Base-by-base conservation (phyloP, 1,140 invertebrate genomes). In the Drosophila teissieri region DNA sequence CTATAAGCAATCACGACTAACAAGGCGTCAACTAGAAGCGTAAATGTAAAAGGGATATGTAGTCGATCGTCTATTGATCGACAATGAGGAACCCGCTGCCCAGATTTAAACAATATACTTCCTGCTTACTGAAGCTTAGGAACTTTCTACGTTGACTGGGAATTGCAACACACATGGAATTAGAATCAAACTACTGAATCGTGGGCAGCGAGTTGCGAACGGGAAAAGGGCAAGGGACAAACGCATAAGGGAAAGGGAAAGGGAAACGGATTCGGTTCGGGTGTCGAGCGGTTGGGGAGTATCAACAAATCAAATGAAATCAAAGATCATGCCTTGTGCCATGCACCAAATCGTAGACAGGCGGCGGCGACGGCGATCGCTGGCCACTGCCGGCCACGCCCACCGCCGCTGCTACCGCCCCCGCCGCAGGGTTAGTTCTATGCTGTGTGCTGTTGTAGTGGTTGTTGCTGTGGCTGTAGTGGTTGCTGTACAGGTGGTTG, bases 341-440 rank as follows among this genome's bases (percentile, higher is more conserved):
- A 92, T 92, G 92, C 92, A 92, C 92, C 92, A 92, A 82, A 90
- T 92, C 91, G 91, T 92, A 92, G 77, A 83, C 90, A 58, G 92
- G 92, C 85, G 92, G 92, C 64, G 92, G 92, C 67, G 91, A 91
- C 79, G 92, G 84, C 58, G 86, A 82, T 48, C 84, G 76, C 31
- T 74, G 80, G 40, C 80, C 60, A 55, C 15, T 17, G 27, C n/a
- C 57, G 74, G 45, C 73, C 70, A 73, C 34, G 46, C 48, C 56
- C 61, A 52, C 54, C 53, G 70, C 37, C 42, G 46, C 55, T 45
- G 49, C 57, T 70, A 58, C 75, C 76, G 68, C 46, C 53, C 65
- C 64, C 58, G 62, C 73, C 61, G 70, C 68, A 56, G 65, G 67
- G 83, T 91, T 91, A 91, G 90, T 91, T 91, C 85, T 89, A 89